Conservation (phyloP, 1,140 invertebrate genomes). For the Micrasema minimum region DNA sequence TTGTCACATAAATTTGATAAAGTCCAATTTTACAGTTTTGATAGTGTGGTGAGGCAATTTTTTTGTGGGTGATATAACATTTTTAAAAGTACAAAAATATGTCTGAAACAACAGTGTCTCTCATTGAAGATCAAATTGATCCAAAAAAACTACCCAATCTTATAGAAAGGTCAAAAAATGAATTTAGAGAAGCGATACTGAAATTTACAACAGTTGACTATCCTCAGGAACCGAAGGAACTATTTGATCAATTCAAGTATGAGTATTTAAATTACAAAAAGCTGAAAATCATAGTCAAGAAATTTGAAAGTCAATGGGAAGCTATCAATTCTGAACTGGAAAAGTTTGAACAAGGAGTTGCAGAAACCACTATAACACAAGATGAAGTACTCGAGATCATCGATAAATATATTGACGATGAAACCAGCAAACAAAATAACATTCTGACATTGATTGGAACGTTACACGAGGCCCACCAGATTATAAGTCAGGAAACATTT, state of each 20-base stretch:
- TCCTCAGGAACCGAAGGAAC: constrained; percentile 10
- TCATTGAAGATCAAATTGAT: constrained; percentile 3
- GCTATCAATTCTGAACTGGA: constrained; percentile 4
- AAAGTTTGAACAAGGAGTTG: constrained; percentile 29
- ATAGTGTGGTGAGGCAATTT: too few species aligned
- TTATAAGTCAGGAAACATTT: background rate
- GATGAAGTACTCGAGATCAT: constrained; percentile 18
- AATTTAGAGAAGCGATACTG: constrained; percentile 14
- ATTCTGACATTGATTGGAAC: constrained; percentile 6
- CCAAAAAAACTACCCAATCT: constrained; percentile 3
- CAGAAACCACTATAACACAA: constrained; percentile 6
- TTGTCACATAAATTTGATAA: too few species aligned
- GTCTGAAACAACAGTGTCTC: constrained; percentile 9
- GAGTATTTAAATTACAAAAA: constrained; percentile 16
- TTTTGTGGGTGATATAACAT: too few species aligned
- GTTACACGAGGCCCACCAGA: background rate
- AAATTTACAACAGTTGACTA: constrained; percentile 26
- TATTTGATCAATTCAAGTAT: constrained; percentile 18
- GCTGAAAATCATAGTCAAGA: constrained; percentile 7
- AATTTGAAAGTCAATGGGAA: constrained; percentile 28
- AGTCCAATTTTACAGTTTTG: too few species aligned
- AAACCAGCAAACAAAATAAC: constrained; percentile 12
- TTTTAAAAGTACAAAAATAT: background rate
- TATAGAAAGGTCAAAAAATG: background rate
- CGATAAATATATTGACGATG: constrained; percentile 11